Evolutionary conservation across 64 coral and sea anemone genomes (phyloP).

Genomic region (Montipora sp.): DNA sequence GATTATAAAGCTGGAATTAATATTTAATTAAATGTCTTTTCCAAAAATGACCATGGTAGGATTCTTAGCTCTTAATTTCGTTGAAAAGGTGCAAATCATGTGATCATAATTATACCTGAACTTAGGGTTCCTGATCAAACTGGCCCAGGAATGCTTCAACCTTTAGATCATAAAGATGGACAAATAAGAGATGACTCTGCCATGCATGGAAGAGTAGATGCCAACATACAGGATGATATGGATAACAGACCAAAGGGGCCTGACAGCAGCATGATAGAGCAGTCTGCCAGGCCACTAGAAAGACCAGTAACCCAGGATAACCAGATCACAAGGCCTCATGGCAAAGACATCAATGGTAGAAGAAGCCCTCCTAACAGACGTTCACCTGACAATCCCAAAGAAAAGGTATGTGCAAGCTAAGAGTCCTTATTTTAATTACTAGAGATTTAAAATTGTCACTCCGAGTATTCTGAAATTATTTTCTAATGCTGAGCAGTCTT

Average conservation of each 20-base stretch:
- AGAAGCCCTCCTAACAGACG: not conserved
- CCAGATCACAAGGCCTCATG: not conserved
- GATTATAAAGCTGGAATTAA: no score
- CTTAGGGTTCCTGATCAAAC: conserved; percentile 1
- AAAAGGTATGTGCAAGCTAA: not conserved
- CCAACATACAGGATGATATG: not conserved
- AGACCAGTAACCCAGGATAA: not conserved
- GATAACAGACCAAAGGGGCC: not conserved
- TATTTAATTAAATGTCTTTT: no score
- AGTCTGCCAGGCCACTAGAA: not conserved
- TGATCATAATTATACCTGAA: not conserved
- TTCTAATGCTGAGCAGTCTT: no score
- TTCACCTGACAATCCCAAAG: not conserved
- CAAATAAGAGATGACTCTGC: not conserved
- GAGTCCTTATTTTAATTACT: not conserved
- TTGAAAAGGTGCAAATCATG: no score
- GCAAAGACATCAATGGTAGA: not conserved
- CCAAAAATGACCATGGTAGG: no score
- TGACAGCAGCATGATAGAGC: not conserved
- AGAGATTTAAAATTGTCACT: no score
- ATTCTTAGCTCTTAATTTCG: no score
- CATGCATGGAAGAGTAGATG: conserved; percentile 2
- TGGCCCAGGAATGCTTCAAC: not conserved
- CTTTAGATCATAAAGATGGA: not conserved
- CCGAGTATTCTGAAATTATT: no score